phyloP scores from a whole-genome alignment of 2,113 vertebrate genomes.

The Bothrops jararaca region DNA sequence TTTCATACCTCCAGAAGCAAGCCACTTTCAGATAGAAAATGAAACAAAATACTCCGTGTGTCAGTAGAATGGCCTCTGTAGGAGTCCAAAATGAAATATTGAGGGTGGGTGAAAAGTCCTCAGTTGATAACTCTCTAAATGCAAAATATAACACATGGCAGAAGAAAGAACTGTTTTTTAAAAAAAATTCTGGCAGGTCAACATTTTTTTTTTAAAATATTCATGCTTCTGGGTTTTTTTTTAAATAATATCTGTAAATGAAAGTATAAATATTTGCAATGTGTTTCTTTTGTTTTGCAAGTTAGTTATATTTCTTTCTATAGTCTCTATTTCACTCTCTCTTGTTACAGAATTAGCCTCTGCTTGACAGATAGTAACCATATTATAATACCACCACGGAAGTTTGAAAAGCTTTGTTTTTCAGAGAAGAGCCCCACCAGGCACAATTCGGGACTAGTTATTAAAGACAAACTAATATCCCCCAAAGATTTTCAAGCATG shows the following conservation, averaged over 20 bases:
- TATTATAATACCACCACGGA: constrained; percentile 56
- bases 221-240: constrained; percentile 43
- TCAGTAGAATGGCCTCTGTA: constrained; percentile 39
- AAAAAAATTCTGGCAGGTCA: constrained; percentile 60
- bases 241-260: constrained; percentile 37
- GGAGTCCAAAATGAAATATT: constrained; percentile 30
- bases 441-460: constrained; percentile 71
- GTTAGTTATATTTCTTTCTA: constrained; percentile 15
- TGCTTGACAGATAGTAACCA: constrained; percentile 63
- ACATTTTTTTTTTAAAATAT: constrained; percentile 59
- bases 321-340: background rate
- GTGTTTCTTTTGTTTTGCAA: constrained; percentile 38
- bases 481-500: constrained; percentile 71
- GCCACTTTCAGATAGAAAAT: constrained; percentile 61
- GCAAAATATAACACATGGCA: constrained; percentile 46
- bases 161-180: constrained; percentile 64
- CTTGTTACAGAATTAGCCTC: constrained; percentile 38
- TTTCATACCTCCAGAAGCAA: constrained; percentile 65
- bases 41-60: constrained; percentile 61
- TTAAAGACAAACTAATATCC: constrained; percentile 72
- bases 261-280: constrained; percentile 26
- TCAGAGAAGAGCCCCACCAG: constrained; percentile 65
- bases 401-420: constrained; percentile 70
- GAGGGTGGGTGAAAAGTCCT: constrained; percentile 56
- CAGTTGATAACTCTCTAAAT: constrained; percentile 42